Percentiles rank a stretch among this genome's conserved stretches.
Conservation (phyloP, 2,888 invertebrate species). For the Leptinotarsa tumamoca region DNA sequence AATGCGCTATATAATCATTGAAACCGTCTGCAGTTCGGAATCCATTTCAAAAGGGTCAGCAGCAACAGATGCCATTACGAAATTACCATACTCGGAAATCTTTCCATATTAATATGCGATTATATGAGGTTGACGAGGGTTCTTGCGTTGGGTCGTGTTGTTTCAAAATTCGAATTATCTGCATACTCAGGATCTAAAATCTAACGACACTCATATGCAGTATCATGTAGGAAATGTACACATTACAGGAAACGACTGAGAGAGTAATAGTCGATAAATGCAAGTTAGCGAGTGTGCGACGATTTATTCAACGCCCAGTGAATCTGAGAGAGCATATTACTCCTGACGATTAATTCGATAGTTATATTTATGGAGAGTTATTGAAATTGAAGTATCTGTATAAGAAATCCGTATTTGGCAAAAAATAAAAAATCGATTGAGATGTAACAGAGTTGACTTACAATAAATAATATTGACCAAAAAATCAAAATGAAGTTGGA, state of each 20-base stretch:
- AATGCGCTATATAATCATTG: too few relatives aligned
- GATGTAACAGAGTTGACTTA: too few relatives aligned
- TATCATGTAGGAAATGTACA: slow-evolving; percentile 28
- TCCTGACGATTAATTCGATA: too few relatives aligned
- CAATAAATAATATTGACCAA: too few relatives aligned
- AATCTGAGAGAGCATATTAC: too few relatives aligned
- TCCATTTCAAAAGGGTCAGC: background rate
- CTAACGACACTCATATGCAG: slow-evolving; percentile 31
- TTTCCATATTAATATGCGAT: slow-evolving; percentile 31
- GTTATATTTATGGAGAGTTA: too few relatives aligned
- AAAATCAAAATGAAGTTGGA: too few relatives aligned
- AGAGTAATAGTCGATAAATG: background rate
- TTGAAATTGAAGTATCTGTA: too few relatives aligned
- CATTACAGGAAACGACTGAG: background rate
- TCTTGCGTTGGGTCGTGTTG: slow-evolving; percentile 27
- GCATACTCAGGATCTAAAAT: slow-evolving; percentile 35
- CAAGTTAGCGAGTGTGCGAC: background rate
- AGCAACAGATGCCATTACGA: slow-evolving; percentile 34
- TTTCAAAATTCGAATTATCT: slow-evolving; percentile 35
- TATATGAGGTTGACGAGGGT: slow-evolving; percentile 28
- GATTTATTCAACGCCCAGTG: background rate
- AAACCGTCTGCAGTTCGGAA: background rate
- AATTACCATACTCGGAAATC: slow-evolving; percentile 36
- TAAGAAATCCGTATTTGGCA: too few relatives aligned
- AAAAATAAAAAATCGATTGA: too few relatives aligned